Base-by-base conservation (phyloP, 2,113 vertebrate species). In the Chloropsis hardwickii region DNA sequence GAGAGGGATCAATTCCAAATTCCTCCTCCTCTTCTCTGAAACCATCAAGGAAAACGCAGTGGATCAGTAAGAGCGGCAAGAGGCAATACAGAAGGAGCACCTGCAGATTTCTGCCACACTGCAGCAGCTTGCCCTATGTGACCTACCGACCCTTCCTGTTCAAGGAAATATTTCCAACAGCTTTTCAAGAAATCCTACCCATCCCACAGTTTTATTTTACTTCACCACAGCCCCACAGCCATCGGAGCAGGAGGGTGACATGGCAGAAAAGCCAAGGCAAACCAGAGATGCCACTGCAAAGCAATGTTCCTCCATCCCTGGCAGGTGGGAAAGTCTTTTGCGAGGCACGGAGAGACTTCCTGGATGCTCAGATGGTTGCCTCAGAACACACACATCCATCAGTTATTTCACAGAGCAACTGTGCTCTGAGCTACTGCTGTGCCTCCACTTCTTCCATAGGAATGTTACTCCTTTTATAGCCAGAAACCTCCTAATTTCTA, bases 1-100 rank as follows among this genome's bases (percentile, higher is more conserved):
- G 77, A 99, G 97, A 14, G 99, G 99, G 88, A 99, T 99, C 92
- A 99, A 88, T 48, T 99, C 99, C 97, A 99, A 97, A 94, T 98
- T 99, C 86, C 99, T 98, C 14, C 99, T 98, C 71, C 96, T 99
- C 91, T 98, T 99, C 94, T 99, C 99, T 99, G 48, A 48, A 88
- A 72, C 0, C 18, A 87, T 19, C 47, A 70, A 10, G 22, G 44
- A 40, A 73, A 71, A 51, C 44, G 73, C 20, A 81, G 12, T 1
- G 48, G 33, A 73, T 27, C 56, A 73, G 14, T 23, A 60, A 39
- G 22, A 92, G 74, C 67, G 67, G 70, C 16, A 72, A 70, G 33
- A 28, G 28, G 14, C 45, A 35, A 62, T 7, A 23, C 37, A 81
- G 60, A 91, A 87, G 23, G 5, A 73, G n/a, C 33, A 76, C 11